Evolutionary conservation across 1,140 invertebrate species (phyloP).

Genomic region (Wasmannia auropunctata): DNA sequence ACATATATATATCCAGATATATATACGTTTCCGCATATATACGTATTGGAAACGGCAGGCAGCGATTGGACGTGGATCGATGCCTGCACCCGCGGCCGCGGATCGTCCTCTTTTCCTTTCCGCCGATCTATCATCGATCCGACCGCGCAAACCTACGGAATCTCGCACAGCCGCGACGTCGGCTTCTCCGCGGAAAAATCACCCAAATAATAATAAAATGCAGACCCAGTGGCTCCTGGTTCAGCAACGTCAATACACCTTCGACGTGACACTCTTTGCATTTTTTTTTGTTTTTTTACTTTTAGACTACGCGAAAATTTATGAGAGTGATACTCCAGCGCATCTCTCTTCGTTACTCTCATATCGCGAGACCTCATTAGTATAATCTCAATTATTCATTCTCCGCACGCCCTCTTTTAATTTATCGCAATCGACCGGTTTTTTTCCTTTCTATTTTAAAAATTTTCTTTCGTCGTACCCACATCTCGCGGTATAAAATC

Average conservation of each 20-base stretch:
- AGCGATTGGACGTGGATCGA: conserved; percentile 33
- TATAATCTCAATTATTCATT: conserved; percentile 10
- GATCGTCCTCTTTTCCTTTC: neutral
- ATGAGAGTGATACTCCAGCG: neutral
- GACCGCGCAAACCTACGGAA: neutral
- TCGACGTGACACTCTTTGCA: neutral
- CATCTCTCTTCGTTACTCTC: neutral
- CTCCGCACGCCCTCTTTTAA: neutral
- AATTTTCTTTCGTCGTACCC: neutral
- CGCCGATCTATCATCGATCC: conserved; percentile 18
- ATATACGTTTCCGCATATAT: conserved; percentile 2
- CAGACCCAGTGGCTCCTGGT: neutral
- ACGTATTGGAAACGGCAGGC: conserved; percentile 31
- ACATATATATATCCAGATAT: too few species aligned
- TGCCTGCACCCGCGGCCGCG: neutral
- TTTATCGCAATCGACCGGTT: neutral
- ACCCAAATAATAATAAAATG: conserved; percentile 41
- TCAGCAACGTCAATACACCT: neutral
- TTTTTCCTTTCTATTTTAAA: neutral
- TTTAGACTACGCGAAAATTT: neutral
- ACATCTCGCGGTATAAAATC: neutral
- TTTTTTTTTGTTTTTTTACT: too few species aligned
- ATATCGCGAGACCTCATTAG: neutral
- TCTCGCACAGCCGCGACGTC: neutral
- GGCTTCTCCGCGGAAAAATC: neutral